These are phyloP conservation scores for Notoglanidium macrostoma DNA, from an alignment of 2,797 vertebrate species.

Conservation along the genomic window DNA sequence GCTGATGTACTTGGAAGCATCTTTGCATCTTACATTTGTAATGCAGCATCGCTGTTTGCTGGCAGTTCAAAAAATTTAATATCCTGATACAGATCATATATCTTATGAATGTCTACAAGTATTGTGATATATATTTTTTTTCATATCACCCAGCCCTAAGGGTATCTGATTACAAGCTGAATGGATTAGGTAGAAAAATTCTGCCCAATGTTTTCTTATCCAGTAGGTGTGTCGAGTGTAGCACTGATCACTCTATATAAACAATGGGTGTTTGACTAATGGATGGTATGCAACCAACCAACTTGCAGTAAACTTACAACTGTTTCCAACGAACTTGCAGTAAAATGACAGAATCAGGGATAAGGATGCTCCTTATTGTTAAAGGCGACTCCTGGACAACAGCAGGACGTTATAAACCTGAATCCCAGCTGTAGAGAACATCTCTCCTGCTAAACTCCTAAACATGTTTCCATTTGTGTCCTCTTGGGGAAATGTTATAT, in stretches of 20 bases:
- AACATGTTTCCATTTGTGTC: background rate
- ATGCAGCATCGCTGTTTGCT: background rate
- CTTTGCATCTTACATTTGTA: background rate
- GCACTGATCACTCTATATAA: background rate
- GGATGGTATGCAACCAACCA: too few species aligned
- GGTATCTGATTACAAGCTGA: background rate
- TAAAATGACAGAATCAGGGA: background rate
- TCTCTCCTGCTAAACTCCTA: background rate
- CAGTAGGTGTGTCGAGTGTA: background rate
- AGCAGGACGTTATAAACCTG: background rate
- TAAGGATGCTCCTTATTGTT: too few species aligned
- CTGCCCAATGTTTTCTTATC: background rate
- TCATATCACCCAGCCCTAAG: background rate
- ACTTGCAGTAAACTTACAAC: too few species aligned
- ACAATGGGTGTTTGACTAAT: background rate
- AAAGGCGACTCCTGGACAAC: background rate
- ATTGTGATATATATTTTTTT: background rate
- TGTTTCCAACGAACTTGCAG: background rate
- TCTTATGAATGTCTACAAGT: background rate
- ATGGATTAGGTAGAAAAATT: background rate
- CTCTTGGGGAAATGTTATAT: background rate
- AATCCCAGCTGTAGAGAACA: background rate
- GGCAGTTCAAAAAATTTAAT: background rate
- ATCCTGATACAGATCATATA: background rate
- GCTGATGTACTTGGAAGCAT: background rate